Conservation (phyloP, 2,888 invertebrate genomes). For the Cantharis flavilabris region DNA sequence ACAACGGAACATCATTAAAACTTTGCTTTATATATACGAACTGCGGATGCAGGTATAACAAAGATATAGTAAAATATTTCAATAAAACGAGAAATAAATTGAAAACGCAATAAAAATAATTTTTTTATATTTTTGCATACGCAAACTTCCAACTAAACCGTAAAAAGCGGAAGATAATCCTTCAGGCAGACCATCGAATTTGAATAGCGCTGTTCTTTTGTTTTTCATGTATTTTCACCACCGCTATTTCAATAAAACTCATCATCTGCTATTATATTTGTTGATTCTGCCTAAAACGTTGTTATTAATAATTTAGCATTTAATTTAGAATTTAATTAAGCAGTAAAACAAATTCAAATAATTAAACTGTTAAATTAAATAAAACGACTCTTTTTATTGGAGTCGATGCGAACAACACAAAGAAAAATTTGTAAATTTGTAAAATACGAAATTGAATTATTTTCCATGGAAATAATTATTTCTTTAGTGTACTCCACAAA, state of each 20-base stretch:
- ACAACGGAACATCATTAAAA: neutral
- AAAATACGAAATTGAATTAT: neutral
- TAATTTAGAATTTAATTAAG: neutral
- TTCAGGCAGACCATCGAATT: neutral
- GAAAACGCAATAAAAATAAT: neutral
- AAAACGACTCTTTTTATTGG: neutral
- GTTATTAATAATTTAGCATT: neutral
- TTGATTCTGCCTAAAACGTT: neutral
- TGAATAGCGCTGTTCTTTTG: neutral
- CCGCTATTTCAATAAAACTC: neutral
- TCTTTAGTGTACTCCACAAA: neutral
- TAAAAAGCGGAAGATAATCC: neutral
- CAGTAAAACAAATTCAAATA: neutral
- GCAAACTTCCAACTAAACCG: neutral
- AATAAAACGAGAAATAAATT: neutral
- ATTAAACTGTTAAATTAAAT: neutral
- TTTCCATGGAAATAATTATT: constrained; percentile 4
- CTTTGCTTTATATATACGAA: neutral
- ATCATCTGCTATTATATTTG: neutral
- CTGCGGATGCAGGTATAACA: neutral
- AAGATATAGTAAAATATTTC: neutral
- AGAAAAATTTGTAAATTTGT: neutral
- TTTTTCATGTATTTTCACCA: neutral
- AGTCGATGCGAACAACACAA: neutral
- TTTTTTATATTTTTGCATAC: neutral